Base-by-base conservation (phyloP, 92 coral and sea anemone species). In the Metridium senile region DNA sequence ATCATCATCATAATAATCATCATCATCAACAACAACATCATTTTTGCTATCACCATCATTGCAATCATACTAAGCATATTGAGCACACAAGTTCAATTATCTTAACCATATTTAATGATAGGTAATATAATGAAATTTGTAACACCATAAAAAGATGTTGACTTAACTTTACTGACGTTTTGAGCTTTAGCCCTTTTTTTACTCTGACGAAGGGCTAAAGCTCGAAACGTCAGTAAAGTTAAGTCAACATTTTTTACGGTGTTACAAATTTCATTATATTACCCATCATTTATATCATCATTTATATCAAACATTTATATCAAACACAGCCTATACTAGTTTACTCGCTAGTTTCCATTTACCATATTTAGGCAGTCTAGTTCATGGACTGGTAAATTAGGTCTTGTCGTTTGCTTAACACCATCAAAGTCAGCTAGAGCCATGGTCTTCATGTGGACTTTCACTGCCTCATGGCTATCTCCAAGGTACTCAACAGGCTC, bases 321-420 rank as follows among this genome's bases (percentile, higher is more conserved):
- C n/a, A n/a, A n/a, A n/a, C n/a, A n/a, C n/a, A n/a, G n/a, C n/a
- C n/a, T n/a, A n/a, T n/a, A n/a, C n/a, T n/a, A n/a, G n/a, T n/a
- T n/a, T n/a, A n/a, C n/a, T n/a, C n/a, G n/a, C n/a, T n/a, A n/a
- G n/a, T n/a, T n/a, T 18, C 1, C 1, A 2, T 30, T 7, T 77
- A 91, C 93, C 76, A 79, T 86, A 33, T 82, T 85, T 54, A 87
- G 69, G 63, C 76, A 79, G 58, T 77, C 73, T 26, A 91, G 81
- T 33, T 91, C 93, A 76, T 85, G 82, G 35, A 88, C 75, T 2
- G 97, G 97, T 11, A 91, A 52, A 30, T 74, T 23, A 81, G 89
- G 87, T 18, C 72, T 62, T 28, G 70, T 49, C 25, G 31, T 61
- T 9, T 82, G 68, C 39, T 19, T 25, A 19, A 35, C 7, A 45